phyloP scores from a whole-genome alignment of 2,797 vertebrate species.

The Oryzias sinensis region DNA sequence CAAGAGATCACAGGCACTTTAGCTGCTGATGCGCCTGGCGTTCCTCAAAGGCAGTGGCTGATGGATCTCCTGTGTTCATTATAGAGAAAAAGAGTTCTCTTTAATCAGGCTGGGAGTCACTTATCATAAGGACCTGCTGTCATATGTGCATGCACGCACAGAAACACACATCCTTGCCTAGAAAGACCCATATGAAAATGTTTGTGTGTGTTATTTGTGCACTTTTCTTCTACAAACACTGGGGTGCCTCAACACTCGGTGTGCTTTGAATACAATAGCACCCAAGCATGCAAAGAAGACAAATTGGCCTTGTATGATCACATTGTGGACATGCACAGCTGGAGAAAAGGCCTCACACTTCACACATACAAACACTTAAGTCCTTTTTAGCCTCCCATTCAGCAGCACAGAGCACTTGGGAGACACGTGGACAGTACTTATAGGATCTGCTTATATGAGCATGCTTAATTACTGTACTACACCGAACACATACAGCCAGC shows the following conservation, averaged over 20 bases:
- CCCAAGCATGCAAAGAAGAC: conserved; percentile 17
- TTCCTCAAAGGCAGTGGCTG: conserved; percentile 73
- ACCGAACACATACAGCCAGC: conserved; percentile 2
- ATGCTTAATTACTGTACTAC: conserved; percentile 23
- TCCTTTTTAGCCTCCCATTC: conserved; percentile 17
- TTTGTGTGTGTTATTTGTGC: background rate
- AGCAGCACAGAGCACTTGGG: conserved; percentile 7
- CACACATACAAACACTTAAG: background rate
- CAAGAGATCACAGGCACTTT: conserved; percentile 74
- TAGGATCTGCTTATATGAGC: conserved; percentile 1
- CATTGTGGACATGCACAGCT: conserved; percentile 23
- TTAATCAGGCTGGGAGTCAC: conserved; percentile 77
- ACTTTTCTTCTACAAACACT: background rate
- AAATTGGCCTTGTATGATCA: conserved; percentile 16
- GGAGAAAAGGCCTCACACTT: conserved; percentile 13
- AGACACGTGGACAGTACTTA: conserved; percentile 17
- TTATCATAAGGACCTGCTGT: conserved; percentile 68
- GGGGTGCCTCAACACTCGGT: conserved; percentile 17
- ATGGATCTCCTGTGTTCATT: conserved; percentile 78
- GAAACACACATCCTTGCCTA: conserved; percentile 7
- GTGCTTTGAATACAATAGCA: conserved; percentile 25
- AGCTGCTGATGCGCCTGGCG: conserved; percentile 67
- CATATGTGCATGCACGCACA: conserved; percentile 24
- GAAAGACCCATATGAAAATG: conserved; percentile 16
- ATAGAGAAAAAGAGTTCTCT: conserved; percentile 70